Evolutionary conservation across 2,113 vertebrate genomes (phyloP).

Genomic region (Lepidothrix coronata): DNA sequence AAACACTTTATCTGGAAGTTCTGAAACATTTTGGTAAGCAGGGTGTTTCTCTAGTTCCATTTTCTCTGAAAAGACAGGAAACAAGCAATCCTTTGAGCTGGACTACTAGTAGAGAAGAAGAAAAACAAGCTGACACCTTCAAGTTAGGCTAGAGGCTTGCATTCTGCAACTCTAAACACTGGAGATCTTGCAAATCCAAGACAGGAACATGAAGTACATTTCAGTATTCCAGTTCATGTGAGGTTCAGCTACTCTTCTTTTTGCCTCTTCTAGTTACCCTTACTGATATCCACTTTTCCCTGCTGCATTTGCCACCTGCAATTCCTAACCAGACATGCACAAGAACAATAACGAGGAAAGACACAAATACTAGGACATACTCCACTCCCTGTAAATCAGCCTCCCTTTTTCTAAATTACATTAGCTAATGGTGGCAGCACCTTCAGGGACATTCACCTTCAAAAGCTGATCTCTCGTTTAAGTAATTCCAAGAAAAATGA

Average conservation of each 20-base stretch:
- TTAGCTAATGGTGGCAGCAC: conserved; percentile 51
- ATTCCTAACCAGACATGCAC: background rate
- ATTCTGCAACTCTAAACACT: background rate
- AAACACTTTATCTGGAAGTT: background rate
- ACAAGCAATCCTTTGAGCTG: background rate
- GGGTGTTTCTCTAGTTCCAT: background rate
- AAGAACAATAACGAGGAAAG: background rate
- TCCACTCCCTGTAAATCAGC: background rate
- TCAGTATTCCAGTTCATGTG: background rate
- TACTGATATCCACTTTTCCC: background rate
- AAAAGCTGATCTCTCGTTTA: background rate
- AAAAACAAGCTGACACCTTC: background rate
- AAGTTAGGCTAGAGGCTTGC: background rate
- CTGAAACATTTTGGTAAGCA: background rate
- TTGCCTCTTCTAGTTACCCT: background rate
- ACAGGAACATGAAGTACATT: background rate
- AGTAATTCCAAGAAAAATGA: conserved; percentile 30
- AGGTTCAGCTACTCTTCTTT: background rate
- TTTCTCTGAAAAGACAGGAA: background rate
- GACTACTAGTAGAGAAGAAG: background rate
- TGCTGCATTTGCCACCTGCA: background rate
- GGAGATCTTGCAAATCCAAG: background rate
- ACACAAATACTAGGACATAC: fast-evolving
- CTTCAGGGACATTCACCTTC: conserved; percentile 16
- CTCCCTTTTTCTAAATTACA: background rate